Percentiles rank a stretch among this genome's conserved stretches.
Conservation (phyloP, 2,113 vertebrate genomes). For the Leucoraja erinaceus region DNA sequence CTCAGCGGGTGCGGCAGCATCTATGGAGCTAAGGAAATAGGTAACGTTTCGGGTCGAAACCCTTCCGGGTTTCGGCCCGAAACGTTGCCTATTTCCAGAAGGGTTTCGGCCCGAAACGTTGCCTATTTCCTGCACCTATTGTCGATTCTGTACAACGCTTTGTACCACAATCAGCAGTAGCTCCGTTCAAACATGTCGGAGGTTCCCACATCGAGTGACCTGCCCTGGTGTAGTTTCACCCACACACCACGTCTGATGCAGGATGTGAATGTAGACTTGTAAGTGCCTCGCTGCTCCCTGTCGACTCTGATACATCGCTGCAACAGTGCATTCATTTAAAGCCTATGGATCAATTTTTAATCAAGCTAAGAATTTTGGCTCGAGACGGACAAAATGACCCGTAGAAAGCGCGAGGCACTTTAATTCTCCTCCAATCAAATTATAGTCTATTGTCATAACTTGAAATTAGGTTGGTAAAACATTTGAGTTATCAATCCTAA, state of each 20-base stretch:
- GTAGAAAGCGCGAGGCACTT: conserved; percentile 65
- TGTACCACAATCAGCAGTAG: background rate
- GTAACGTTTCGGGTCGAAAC: no score
- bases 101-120: no score
- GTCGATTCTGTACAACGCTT: background rate
- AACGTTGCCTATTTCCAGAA: no score
- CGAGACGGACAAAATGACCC: conserved; percentile 97
- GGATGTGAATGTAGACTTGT: conserved; percentile 3
- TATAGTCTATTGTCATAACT: conserved; percentile 83
- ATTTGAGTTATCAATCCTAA: conserved; percentile 74
- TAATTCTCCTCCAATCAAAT: conserved; percentile 98
- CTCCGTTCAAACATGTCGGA: background rate
- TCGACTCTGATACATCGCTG: conserved; percentile 95
- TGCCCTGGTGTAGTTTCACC: background rate
- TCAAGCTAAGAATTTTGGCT: conserved; percentile 99
- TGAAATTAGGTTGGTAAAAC: conserved; percentile 80
- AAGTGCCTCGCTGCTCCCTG: conserved; percentile 51
- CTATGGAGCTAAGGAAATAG: no score
- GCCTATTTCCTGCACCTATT: no score
- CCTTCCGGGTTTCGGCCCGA: no score
- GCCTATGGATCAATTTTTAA: conserved; percentile 99
- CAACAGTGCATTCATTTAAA: conserved; percentile 99
- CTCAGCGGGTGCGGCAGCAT: no score
- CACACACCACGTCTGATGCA: background rate
- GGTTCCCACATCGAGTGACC: background rate